Base-by-base conservation (phyloP, 2,797 vertebrate genomes). In the Aphelocoma californica region DNA sequence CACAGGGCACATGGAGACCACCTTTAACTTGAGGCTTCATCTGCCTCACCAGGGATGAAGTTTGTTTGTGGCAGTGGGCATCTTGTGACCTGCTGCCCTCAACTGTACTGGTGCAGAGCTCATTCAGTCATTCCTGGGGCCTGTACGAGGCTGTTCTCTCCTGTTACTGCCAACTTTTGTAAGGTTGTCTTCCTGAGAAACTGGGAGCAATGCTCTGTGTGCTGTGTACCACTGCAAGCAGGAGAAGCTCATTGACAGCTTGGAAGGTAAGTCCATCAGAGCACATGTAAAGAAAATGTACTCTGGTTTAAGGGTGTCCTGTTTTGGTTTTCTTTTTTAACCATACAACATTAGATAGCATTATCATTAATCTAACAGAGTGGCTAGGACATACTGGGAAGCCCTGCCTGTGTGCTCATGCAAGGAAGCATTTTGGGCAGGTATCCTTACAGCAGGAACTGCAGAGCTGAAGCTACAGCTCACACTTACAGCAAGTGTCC, bases 61-160 rank as follows among this genome's bases (percentile, higher is more conserved):
- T 16, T 57, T 2, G 2, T 61, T 21, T n/a, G 47, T 34, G 40
- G 51, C 54, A 40, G 18, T 4, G 15, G 32, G 56, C 3, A 5
- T 25, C 53, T 65, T 3, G 1, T 2, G 11, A 18, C 45, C 60
- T 36, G 25, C 65, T 78, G 75, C 45, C n/a, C 73, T 85, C 71
- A 6, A 17, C 12, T 5, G 8, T 7, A 1, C 3, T 0, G 2
- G 13, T 66, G 60, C 72, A 80, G 60, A 58, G 26, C 29, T 65
- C 25, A 31, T 64, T 32, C 24, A 5, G 0, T 34, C 0, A 0
- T 17, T 42, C 26, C 51, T n/a, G 57, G 32, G 38, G 34, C 82
- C 57, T 47, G 25, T 5, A 3, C 2, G 7, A 9, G 50, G 56
- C 25, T 82, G 19, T 5, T 71, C 56, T 62, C 7, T 51, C 60